Evolutionary conservation across 2,888 invertebrate genomes (phyloP).

Genomic region (Agrilus mali): DNA sequence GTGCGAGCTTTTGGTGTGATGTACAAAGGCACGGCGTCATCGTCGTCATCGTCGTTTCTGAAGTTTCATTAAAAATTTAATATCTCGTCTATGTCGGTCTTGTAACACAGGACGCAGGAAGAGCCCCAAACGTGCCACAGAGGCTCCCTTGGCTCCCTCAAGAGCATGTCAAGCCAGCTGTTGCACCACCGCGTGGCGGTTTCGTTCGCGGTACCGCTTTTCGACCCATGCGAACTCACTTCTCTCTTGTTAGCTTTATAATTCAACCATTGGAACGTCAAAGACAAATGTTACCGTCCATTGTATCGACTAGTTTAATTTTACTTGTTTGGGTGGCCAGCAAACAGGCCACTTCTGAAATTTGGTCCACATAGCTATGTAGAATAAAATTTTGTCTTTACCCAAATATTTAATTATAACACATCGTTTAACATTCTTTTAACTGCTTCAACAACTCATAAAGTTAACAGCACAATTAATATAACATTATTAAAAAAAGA

Average conservation of each 20-base stretch:
- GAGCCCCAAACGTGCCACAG: constrained; percentile 1
- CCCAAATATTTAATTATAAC: too few relatives aligned
- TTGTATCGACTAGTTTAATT: too few relatives aligned
- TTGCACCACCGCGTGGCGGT: constrained; percentile 20
- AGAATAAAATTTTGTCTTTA: too few relatives aligned
- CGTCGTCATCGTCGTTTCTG: constrained; percentile 7
- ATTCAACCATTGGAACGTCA: constrained; percentile 21
- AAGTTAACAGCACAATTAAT: too few relatives aligned
- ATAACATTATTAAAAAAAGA: too few relatives aligned
- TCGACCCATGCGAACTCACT: too few relatives aligned
- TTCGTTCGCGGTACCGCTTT: constrained; percentile 12
- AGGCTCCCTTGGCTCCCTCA: constrained; percentile 17
- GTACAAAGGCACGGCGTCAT: constrained; percentile 9
- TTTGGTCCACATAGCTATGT: too few relatives aligned
- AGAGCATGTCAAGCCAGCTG: constrained; percentile 22
- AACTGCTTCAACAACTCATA: too few relatives aligned
- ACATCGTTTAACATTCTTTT: too few relatives aligned
- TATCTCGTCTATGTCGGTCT: constrained; percentile 17
- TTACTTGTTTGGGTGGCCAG: too few relatives aligned
- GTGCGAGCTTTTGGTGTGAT: too few relatives aligned
- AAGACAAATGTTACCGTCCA: constrained; percentile 20
- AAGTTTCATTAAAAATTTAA: constrained; percentile 26
- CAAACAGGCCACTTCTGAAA: too few relatives aligned
- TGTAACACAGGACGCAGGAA: constrained; percentile 6
- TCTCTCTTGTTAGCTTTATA: constrained; percentile 17